Conservation (phyloP, 1,140 invertebrate species). For the Thrips palmi region DNA sequence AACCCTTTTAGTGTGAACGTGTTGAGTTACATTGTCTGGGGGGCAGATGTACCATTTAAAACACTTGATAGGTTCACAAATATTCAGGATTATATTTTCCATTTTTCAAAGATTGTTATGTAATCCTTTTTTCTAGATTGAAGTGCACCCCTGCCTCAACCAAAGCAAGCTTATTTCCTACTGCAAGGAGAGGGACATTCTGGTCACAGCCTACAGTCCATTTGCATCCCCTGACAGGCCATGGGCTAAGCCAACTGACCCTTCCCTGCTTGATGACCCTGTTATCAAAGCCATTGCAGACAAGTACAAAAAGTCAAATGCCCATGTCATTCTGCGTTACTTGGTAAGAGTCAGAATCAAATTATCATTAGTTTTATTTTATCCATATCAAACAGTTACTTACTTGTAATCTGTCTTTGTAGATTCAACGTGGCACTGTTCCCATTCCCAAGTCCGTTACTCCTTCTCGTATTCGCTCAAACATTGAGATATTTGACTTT, state of each 20-base stretch:
- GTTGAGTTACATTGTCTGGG: background rate
- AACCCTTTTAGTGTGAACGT: too few species aligned
- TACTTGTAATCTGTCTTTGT: slow-evolving; percentile 9
- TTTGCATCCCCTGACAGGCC: slow-evolving; percentile 26
- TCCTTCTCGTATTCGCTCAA: slow-evolving; percentile 42
- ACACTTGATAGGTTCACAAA: background rate
- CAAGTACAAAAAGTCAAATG: slow-evolving; percentile 44
- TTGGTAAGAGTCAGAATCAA: too few species aligned
- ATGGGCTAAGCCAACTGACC: slow-evolving; percentile 37
- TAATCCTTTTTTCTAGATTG: slow-evolving; percentile 27
- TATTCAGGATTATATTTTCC: slow-evolving; percentile 4
- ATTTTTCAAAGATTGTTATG: slow-evolving; percentile 6
- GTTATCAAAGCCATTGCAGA: slow-evolving; percentile 39
- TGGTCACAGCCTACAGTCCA: slow-evolving; percentile 30
- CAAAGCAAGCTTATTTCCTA: slow-evolving; percentile 27
- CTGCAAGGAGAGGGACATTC: slow-evolving; percentile 25
- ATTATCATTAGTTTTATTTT: too few species aligned
- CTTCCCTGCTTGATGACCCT: slow-evolving; percentile 38
- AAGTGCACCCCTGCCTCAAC: slow-evolving; percentile 32
- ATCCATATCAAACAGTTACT: too few species aligned
- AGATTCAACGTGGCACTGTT: slow-evolving; percentile 30
- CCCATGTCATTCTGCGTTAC: slow-evolving; percentile 49
- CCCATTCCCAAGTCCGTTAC: slow-evolving; percentile 47
- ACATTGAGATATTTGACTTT: slow-evolving; percentile 56
- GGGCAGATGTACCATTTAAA: background rate